Percentiles rank a stretch among this genome's conserved stretches.
phyloP scores from a whole-genome alignment of 2,797 vertebrate species.

The Phrynocephalus vlangalii region DNA sequence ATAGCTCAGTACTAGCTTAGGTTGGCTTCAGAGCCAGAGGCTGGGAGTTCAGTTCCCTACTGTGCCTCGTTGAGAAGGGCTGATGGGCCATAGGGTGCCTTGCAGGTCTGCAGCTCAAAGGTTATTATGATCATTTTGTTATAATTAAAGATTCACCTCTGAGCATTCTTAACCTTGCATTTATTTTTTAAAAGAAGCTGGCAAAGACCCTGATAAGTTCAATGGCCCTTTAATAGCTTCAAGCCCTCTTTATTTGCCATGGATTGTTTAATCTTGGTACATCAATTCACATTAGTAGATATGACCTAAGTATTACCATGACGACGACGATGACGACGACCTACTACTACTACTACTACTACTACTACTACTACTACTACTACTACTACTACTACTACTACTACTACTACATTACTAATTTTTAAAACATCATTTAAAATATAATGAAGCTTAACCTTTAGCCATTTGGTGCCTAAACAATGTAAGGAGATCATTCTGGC shows the following conservation, averaged over 20 bases:
- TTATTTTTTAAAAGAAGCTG: conserved; percentile 24
- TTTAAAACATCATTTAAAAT: conserved; percentile 67
- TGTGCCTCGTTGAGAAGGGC: too few species aligned
- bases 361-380: too few species aligned
- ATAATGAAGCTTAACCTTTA: conserved; percentile 71
- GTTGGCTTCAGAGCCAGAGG: too few species aligned
- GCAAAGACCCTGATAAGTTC: conserved; percentile 35
- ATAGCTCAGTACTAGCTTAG: too few species aligned
- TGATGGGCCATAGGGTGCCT: too few species aligned
- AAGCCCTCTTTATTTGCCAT: conserved; percentile 65
- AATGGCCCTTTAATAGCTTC: conserved; percentile 55
- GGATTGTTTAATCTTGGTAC: conserved; percentile 46
- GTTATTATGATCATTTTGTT: too few species aligned
- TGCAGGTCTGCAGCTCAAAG: too few species aligned
- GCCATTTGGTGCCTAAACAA: conserved; percentile 67
- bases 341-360: too few species aligned
- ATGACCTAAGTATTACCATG: conserved; percentile 33
- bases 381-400: too few species aligned
- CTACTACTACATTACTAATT: conserved; percentile 63
- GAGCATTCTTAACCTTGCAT: conserved; percentile 44
- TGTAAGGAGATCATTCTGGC: conserved; percentile 65
- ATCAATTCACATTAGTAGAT: conserved; percentile 41
- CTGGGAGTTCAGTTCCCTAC: too few species aligned
- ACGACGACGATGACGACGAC: too few species aligned
- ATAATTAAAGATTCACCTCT: conserved; percentile 1